Evolutionary conservation across 2,888 invertebrate genomes (phyloP).

Genomic region (Aspidiotus destructor): DNA sequence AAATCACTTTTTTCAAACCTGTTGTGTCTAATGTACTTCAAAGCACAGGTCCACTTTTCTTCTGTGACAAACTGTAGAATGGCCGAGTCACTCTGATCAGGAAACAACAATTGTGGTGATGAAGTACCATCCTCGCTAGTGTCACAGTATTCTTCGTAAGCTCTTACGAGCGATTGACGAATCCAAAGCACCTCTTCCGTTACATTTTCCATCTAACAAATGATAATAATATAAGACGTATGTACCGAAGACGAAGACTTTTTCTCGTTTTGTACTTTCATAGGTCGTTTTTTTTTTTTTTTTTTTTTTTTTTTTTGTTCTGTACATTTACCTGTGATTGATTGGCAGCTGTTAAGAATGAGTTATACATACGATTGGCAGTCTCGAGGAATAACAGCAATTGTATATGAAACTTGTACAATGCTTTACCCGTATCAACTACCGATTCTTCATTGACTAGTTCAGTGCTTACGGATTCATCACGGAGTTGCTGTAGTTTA

Average conservation of each 20-base stretch:
- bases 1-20: constrained; percentile 42
- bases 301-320: not conserved
- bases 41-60: constrained; percentile 60
- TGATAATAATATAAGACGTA: not conserved
- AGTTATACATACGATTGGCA: constrained; percentile 70
- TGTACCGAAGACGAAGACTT: not conserved
- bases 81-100: constrained; percentile 43
- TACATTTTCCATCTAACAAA: constrained; percentile 51
- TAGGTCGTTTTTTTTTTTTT: constrained; percentile 1
- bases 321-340: constrained; percentile 47
- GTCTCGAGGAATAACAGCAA: constrained; percentile 78
- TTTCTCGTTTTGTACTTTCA: not conserved
- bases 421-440: constrained; percentile 70
- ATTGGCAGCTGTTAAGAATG: constrained; percentile 51
- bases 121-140: constrained; percentile 55
- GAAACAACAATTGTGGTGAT: constrained; percentile 46
- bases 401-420: constrained; percentile 90
- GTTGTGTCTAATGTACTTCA: constrained; percentile 56
- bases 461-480: constrained; percentile 42
- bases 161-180: constrained; percentile 50
- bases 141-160: constrained; percentile 51
- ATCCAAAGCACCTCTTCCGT: constrained; percentile 53
- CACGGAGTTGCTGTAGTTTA: constrained; percentile 63
- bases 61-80: constrained; percentile 49
- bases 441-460: constrained; percentile 55